phyloP scores from a whole-genome alignment of 2,888 invertebrate genomes.

The Scaeva pyrastri region DNA sequence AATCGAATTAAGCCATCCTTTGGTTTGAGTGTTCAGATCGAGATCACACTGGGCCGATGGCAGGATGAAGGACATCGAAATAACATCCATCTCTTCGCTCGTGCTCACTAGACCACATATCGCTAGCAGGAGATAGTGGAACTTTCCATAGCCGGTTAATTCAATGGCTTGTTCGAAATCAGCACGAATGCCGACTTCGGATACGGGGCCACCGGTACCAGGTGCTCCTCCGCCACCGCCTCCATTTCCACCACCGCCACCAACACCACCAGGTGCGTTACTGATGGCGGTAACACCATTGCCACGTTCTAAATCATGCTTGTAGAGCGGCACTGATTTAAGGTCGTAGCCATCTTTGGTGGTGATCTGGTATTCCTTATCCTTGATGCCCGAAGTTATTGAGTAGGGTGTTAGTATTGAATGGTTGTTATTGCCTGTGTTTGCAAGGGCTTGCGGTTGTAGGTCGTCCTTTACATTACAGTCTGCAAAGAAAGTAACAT shows the following conservation, averaged over 20 bases:
- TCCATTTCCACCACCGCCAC: slow-evolving; percentile 77
- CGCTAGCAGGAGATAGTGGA: slow-evolving; percentile 94
- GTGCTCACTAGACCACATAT: slow-evolving; percentile 97
- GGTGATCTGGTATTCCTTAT: slow-evolving; percentile 81
- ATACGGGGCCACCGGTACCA: slow-evolving; percentile 82
- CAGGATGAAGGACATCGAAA: slow-evolving; percentile 97
- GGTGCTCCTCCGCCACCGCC: slow-evolving; percentile 69
- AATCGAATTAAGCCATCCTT: slow-evolving; percentile 92
- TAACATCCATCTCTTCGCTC: slow-evolving; percentile 98
- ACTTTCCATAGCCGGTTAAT: slow-evolving; percentile 89
- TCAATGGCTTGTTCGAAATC: slow-evolving; percentile 95
- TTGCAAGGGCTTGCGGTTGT: slow-evolving; percentile 91
- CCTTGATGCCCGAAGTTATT: slow-evolving; percentile 80
- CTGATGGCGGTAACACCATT: slow-evolving; percentile 74
- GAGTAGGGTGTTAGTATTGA: slow-evolving; percentile 82
- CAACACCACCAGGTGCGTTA: slow-evolving; percentile 74
- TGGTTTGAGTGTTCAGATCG: slow-evolving; percentile 92
- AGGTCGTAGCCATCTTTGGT: slow-evolving; percentile 81
- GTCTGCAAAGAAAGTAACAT: slow-evolving; percentile 85
- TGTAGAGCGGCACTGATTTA: slow-evolving; percentile 65
- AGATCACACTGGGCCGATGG: slow-evolving; percentile 97
- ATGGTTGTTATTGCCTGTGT: slow-evolving; percentile 84
- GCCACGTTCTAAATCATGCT: slow-evolving; percentile 76
- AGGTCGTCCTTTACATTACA: slow-evolving; percentile 95
- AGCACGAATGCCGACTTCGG: slow-evolving; percentile 88